These are phyloP conservation scores for Choristoneura rosaceana DNA, from an alignment of 2,888 invertebrate genomes.

Conservation along the genomic window DNA sequence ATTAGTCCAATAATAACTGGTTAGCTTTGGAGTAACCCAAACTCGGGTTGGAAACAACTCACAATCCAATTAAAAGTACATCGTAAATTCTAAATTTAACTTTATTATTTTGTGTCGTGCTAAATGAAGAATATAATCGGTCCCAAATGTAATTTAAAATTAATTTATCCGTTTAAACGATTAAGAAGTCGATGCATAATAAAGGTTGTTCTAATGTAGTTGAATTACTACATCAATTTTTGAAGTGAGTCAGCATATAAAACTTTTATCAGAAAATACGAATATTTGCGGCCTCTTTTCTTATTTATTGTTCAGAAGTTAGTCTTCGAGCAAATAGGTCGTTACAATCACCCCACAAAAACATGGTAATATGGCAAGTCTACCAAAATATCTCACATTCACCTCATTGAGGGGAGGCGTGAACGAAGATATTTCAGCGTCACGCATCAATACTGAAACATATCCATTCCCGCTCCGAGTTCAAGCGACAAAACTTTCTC, in stretches of 20 bases:
- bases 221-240: background rate
- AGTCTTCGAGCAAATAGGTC: slow-evolving; percentile 24
- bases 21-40: background rate
- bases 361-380: slow-evolving; percentile 29
- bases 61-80: slow-evolving; percentile 6
- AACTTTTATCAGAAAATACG: background rate
- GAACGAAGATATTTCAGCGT: slow-evolving; percentile 62
- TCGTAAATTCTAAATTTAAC: background rate
- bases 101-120: background rate
- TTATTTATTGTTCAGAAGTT: slow-evolving; percentile 24
- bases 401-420: slow-evolving; percentile 41
- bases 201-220: background rate
- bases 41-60: background rate
- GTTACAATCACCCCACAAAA: slow-evolving; percentile 35
- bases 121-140: background rate
- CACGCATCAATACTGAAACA: slow-evolving; percentile 68
- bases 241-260: background rate
- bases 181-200: background rate
- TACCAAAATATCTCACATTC: slow-evolving; percentile 36
- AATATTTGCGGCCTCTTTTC: slow-evolving; percentile 2
- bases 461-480: slow-evolving; percentile 61
- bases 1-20: background rate
- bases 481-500: slow-evolving; percentile 52
- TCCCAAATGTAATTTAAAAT: background rate
- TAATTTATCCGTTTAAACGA: background rate